Base-by-base conservation (phyloP, 2,113 vertebrate species). In the Calyptommatus sinebrachiatus region DNA sequence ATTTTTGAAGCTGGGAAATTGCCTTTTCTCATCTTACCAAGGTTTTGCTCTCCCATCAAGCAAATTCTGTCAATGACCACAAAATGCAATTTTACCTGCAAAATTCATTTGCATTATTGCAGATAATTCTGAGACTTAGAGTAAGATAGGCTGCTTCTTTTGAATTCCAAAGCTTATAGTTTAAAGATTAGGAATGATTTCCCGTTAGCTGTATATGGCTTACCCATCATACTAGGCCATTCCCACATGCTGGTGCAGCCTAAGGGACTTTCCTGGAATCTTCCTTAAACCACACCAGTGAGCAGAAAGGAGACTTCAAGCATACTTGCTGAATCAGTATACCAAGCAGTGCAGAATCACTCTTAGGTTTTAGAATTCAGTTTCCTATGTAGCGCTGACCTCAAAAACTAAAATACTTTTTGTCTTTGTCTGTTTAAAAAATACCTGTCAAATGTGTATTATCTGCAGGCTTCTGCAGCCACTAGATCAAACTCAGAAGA, bases 401-500 rank as follows among this genome's bases (percentile, higher is more conserved):
- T n/a, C 3, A 1, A 86, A 70, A 20, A 31, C 7, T 2, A 61
- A 41, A 82, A 65, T 68, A 1, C 8, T 57, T 57, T 57, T 57
- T 14, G 12, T 57, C 18, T 14, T 4, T 18, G 35, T 41, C 35
- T 41, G 35, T 31, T 31, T 46, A 66, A 71, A 4, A 73, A 5
- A 29, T n/a, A 29, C 35, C 35, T 41, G 35, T 29, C 22, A 62
- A 28, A 24, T 73, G 0, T 2, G 28, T 84, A 8, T 7, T 14
- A 41, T 29, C 11, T 69, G 4, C 12, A 35, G 24, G 8, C 53
- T 82, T 77, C 53, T 57, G 53, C 79, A 71, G 77, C 81, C 79
- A 63, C 26, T 62, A 28, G 57, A 72, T 2, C 53, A 31, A 31
- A 69, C 88, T 4, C 67, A 82, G 66, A 26, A 65, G 35, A 41